A percentile compares a stretch with the other conserved stretches of the same genome.
These are phyloP conservation scores for Toxostoma redivivum DNA, from an alignment of 2,113 vertebrate genomes.

Conservation along the genomic window DNA sequence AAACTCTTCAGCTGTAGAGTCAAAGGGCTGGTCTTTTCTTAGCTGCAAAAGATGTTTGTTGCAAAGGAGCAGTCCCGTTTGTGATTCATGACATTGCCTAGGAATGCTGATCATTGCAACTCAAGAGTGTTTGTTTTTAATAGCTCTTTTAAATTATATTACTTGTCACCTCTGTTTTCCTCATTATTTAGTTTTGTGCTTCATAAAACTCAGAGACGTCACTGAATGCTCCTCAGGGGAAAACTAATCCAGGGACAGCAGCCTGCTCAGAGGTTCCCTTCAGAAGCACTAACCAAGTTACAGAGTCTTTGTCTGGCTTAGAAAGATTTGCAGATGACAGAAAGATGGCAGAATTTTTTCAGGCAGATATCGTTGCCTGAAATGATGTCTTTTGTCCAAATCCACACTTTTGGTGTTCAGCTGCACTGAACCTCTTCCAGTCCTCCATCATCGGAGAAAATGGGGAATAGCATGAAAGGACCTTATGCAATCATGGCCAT, in stretches of 20 bases:
- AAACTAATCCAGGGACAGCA: neutral
- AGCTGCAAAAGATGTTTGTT: neutral
- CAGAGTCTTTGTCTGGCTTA: neutral
- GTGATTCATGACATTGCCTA: neutral
- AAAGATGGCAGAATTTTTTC: neutral
- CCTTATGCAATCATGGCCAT: neutral
- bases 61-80: neutral
- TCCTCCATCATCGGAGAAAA: neutral
- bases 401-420: neutral
- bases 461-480: neutral
- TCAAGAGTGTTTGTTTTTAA: neutral
- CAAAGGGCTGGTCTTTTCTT: neutral
- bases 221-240: neutral
- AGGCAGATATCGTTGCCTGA: neutral
- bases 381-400: neutral
- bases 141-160: neutral
- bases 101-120: rapidly evolving
- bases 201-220: neutral
- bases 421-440: neutral
- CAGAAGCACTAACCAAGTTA: neutral
- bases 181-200: neutral
- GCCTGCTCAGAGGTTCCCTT: neutral
- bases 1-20: neutral
- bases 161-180: neutral
- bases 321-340: neutral